These are phyloP conservation scores for Agapornis canus DNA, from an alignment of 2,797 vertebrate genomes.

Conservation along the genomic window DNA sequence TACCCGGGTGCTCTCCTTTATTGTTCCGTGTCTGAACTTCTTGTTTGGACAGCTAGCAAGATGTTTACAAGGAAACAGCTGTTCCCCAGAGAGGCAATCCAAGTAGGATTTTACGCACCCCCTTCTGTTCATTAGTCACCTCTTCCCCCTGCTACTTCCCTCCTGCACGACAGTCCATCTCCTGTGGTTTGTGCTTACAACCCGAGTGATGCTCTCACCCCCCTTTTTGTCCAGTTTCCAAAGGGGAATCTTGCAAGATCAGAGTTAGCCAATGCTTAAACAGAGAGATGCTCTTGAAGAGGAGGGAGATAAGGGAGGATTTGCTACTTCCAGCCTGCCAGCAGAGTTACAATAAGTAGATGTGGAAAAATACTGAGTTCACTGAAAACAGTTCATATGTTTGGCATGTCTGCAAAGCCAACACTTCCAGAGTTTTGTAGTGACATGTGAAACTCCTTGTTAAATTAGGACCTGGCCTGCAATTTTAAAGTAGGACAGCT, in stretches of 20 bases:
- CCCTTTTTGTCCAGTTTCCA: constrained; percentile 16
- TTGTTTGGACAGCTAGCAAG: constrained; percentile 71
- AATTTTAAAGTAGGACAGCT: neutral
- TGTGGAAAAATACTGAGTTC: constrained; percentile 60
- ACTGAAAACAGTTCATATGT: neutral
- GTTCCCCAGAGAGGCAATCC: constrained; percentile 68
- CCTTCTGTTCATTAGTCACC: constrained; percentile 62
- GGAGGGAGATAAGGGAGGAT: constrained; percentile 17
- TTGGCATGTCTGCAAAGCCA: constrained; percentile 20
- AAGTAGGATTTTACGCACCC: constrained; percentile 63
- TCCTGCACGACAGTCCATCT: neutral
- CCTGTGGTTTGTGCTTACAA: constrained; percentile 41
- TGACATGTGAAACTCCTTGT: neutral
- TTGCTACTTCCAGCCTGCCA: constrained; percentile 20
- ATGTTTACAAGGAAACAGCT: constrained; percentile 74
- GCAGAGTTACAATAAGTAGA: constrained; percentile 36
- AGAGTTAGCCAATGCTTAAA: constrained; percentile 41
- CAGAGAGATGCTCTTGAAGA: neutral
- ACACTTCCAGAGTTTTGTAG: neutral
- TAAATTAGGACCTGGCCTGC: neutral
- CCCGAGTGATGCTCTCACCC: neutral
- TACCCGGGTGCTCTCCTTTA: constrained; percentile 32
- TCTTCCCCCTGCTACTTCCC: constrained; percentile 48
- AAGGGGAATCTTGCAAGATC: neutral
- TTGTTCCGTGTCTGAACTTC: constrained; percentile 59